A percentile compares a stretch with the other conserved stretches of the same genome.
Conservation (phyloP, 2,888 invertebrate species). For the Napeogenes inachia region DNA sequence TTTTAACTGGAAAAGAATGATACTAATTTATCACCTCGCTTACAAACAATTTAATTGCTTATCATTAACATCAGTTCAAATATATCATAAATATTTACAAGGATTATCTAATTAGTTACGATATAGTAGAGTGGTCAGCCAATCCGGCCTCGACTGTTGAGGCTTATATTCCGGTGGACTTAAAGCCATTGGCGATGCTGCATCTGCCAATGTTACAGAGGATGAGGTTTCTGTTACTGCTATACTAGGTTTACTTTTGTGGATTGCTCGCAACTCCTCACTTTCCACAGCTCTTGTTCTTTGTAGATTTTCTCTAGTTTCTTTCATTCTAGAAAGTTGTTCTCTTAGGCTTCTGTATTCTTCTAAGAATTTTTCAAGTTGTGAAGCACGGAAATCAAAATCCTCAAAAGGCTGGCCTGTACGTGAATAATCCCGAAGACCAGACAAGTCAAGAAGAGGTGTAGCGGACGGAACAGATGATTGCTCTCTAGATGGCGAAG, state of each 20-base stretch:
- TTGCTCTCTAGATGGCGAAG: slow-evolving; percentile 79
- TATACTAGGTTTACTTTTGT: slow-evolving; percentile 77
- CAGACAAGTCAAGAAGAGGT: slow-evolving; percentile 79
- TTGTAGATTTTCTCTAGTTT: slow-evolving; percentile 83
- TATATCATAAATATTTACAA: slow-evolving; percentile 42
- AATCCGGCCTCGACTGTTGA: slow-evolving; percentile 63
- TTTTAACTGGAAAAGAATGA: slow-evolving; percentile 68
- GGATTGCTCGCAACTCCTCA: slow-evolving; percentile 72
- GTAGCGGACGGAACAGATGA: slow-evolving; percentile 75
- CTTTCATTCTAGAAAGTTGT: slow-evolving; percentile 88
- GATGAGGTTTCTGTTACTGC: slow-evolving; percentile 71
- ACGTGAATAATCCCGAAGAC: slow-evolving; percentile 71
- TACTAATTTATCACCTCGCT: slow-evolving; percentile 53
- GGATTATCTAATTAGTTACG: slow-evolving; percentile 57
- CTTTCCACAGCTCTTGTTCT: slow-evolving; percentile 67
- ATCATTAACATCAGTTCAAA: slow-evolving; percentile 62
- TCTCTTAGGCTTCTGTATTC: slow-evolving; percentile 87
- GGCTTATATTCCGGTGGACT: slow-evolving; percentile 65
- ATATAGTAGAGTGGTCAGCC: slow-evolving; percentile 67
- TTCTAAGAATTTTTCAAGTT: slow-evolving; percentile 86
- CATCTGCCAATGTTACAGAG: slow-evolving; percentile 62
- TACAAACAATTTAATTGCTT: slow-evolving; percentile 62
- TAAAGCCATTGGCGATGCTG: slow-evolving; percentile 62
- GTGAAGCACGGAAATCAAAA: slow-evolving; percentile 88
- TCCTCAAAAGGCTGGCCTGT: slow-evolving; percentile 71